Evolutionary conservation across 2,888 invertebrate species (phyloP).

Genomic region (Phalera bucephala): DNA sequence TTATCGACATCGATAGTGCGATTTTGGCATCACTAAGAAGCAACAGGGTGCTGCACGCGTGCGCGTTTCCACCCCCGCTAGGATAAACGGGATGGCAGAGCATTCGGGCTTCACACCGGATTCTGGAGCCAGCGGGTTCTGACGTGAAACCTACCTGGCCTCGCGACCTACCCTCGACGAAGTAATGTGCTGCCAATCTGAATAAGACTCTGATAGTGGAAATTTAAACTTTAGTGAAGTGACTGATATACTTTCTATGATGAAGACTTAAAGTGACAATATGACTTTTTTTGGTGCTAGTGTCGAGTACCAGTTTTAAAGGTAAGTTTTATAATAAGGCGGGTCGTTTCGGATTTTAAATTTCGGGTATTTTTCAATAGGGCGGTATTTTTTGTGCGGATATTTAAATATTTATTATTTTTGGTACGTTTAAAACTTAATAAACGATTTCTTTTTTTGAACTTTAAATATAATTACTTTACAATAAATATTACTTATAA

Average conservation of each 20-base stretch:
- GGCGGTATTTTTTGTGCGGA: slow-evolving; percentile 6
- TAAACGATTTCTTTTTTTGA: too few species aligned
- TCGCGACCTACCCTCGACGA: slow-evolving; percentile 38
- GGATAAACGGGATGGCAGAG: slow-evolving; percentile 62
- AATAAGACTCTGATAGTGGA: slow-evolving; percentile 17
- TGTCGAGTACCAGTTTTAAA: slow-evolving; percentile 43
- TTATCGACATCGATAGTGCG: slow-evolving; percentile 47
- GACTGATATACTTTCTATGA: slow-evolving; percentile 36
- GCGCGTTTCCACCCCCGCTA: slow-evolving; percentile 68
- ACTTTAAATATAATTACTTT: too few species aligned
- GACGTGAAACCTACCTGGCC: slow-evolving; percentile 35
- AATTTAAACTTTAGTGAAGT: slow-evolving; percentile 47
- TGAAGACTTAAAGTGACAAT: slow-evolving; percentile 52
- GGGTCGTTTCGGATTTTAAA: too few species aligned
- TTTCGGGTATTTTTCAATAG: too few species aligned
- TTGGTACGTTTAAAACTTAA: too few species aligned
- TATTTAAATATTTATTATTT: neutral
- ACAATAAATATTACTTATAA: too few species aligned
- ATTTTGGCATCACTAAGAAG: slow-evolving; percentile 66
- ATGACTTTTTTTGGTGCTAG: slow-evolving; percentile 40
- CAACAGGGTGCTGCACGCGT: slow-evolving; percentile 82
- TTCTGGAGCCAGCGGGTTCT: slow-evolving; percentile 54
- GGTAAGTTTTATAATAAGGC: slow-evolving; percentile 47
- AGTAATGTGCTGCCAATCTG: slow-evolving; percentile 52
- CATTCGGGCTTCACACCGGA: slow-evolving; percentile 59